Conservation (phyloP, 1,140 invertebrate species). For the Paraescarpia echinospica region DNA sequence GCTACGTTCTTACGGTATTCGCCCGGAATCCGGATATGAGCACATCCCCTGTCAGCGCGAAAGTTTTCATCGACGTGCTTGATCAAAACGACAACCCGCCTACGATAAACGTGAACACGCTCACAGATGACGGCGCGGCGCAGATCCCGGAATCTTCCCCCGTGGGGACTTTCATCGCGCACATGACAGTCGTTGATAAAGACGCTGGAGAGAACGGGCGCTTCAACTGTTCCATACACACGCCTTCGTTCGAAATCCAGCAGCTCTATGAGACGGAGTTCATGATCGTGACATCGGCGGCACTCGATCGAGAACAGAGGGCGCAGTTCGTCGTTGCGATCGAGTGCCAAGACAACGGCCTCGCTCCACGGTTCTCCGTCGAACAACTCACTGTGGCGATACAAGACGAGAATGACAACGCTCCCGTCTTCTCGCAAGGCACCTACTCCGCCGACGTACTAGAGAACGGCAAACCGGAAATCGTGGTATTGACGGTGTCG, state of each 20-base stretch:
- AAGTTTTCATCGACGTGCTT: constrained; percentile 11
- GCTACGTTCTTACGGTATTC: constrained; percentile 16
- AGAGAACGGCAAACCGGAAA: constrained; percentile 55
- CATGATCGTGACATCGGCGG: constrained; percentile 79
- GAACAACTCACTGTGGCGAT: constrained; percentile 8
- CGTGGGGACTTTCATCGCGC: constrained; percentile 26
- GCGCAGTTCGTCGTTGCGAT: constrained; percentile 73
- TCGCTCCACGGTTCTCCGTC: neutral
- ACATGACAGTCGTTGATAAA: constrained; percentile 21
- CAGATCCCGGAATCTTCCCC: neutral
- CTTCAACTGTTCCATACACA: constrained; percentile 11
- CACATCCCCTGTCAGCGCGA: constrained; percentile 12
- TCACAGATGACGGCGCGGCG: neutral
- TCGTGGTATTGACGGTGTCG: constrained; percentile 72
- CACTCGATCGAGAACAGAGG: constrained; percentile 81
- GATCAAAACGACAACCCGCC: constrained; percentile 74
- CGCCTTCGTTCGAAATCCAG: constrained; percentile 14
- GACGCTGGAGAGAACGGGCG: constrained; percentile 26
- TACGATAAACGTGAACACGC: constrained; percentile 25
- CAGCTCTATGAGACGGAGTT: constrained; percentile 24
- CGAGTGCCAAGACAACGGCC: constrained; percentile 13
- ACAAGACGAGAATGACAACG: constrained; percentile 68
- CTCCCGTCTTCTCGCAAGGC: constrained; percentile 35
- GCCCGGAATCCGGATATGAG: constrained; percentile 21
- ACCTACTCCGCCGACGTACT: neutral